Evolutionary conservation across 2,888 invertebrate species (phyloP).

Genomic region (Pandemis heparana): DNA sequence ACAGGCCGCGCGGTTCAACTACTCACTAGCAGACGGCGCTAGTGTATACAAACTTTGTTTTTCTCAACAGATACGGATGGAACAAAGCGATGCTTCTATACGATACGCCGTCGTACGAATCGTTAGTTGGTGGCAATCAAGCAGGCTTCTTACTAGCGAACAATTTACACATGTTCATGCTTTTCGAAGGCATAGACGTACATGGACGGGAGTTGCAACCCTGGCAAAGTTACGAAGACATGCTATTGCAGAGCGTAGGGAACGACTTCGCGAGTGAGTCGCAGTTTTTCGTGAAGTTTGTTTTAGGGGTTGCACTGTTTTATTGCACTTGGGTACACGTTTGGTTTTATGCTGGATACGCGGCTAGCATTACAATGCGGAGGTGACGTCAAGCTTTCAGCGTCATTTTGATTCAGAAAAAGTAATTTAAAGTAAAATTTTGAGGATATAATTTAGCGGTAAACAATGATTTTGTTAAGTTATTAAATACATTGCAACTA

Average conservation of each 20-base stretch:
- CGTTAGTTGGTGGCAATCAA: constrained; percentile 87
- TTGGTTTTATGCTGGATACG: constrained; percentile 28
- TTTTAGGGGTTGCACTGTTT: constrained; percentile 27
- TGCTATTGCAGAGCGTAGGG: constrained; percentile 79
- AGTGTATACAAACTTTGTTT: constrained; percentile 43
- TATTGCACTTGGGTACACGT: constrained; percentile 22
- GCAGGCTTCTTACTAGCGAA: constrained; percentile 93
- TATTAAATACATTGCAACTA: too few relatives aligned
- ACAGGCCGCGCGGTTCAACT: constrained; percentile 43
- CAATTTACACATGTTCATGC: constrained; percentile 88
- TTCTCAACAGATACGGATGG: constrained; percentile 89
- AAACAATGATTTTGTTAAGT: too few relatives aligned
- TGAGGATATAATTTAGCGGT: too few relatives aligned
- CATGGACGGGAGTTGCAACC: constrained; percentile 70
- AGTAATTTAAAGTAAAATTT: too few relatives aligned
- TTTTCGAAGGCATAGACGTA: constrained; percentile 61
- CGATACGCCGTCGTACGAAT: constrained; percentile 89
- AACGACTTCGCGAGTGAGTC: constrained; percentile 85
- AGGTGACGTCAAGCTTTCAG: too few relatives aligned
- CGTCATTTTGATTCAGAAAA: too few relatives aligned
- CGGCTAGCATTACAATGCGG: neutral
- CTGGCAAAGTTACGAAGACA: constrained; percentile 77
- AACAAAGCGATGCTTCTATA: constrained; percentile 90
- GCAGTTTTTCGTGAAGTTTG: constrained; percentile 44
- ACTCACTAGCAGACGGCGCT: constrained; percentile 61